Conservation (phyloP, 1,140 invertebrate species). For the Proctacanthus coquilletti region DNA sequence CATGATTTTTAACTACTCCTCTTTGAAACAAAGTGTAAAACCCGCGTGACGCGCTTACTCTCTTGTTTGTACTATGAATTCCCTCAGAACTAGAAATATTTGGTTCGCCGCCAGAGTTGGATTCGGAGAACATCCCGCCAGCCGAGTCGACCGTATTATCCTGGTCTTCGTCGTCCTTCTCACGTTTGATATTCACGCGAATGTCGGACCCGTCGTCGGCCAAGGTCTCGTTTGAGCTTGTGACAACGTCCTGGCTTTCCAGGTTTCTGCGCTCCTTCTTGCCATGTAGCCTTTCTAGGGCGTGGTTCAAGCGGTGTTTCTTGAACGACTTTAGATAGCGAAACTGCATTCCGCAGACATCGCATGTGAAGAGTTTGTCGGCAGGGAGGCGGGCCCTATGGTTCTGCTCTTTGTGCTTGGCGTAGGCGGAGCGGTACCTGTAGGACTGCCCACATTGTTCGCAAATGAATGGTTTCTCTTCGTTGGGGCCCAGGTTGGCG, state of each 20-base stretch:
- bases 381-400: constrained; percentile 69
- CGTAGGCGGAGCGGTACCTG: constrained; percentile 72
- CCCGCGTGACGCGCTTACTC: constrained; percentile 13
- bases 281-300: constrained; percentile 59
- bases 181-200: constrained; percentile 23
- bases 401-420: constrained; percentile 77
- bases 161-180: constrained; percentile 34
- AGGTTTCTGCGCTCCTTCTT: constrained; percentile 29
- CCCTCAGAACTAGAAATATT: constrained; percentile 27
- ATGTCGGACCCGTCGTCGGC: constrained; percentile 29
- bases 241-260: constrained; percentile 42
- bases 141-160: constrained; percentile 51
- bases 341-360: constrained; percentile 81
- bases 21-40: not conserved
- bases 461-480: constrained; percentile 82
- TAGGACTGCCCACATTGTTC: constrained; percentile 82
- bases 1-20: too few relatives aligned
- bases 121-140: constrained; percentile 19
- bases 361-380: constrained; percentile 77
- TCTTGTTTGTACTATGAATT: constrained; percentile 31
- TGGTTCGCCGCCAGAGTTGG: constrained; percentile 12
- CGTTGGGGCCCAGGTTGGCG: constrained; percentile 37
- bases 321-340: constrained; percentile 77
- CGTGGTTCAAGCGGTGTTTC: constrained; percentile 74
- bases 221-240: constrained; percentile 52